Evolutionary conservation across 2,888 invertebrate species (phyloP).

Genomic region (Euspilapteryx auroguttella): DNA sequence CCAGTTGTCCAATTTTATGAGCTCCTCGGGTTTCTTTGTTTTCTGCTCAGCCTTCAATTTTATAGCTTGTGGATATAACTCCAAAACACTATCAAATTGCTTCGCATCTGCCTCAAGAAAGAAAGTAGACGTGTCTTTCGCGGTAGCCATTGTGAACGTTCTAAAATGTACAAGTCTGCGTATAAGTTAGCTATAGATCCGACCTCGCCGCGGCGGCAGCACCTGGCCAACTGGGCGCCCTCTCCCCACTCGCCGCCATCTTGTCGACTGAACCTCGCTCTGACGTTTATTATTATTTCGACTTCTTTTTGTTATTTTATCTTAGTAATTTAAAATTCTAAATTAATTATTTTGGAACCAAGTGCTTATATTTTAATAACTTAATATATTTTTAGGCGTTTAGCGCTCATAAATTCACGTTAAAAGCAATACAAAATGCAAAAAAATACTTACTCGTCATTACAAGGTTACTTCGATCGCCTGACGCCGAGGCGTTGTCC

Average conservation of each 20-base stretch:
- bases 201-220: conserved; percentile 64
- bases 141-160: conserved; percentile 78
- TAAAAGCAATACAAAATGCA: too few relatives aligned
- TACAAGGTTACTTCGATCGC: conserved; percentile 55
- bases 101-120: conserved; percentile 86
- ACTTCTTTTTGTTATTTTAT: conserved; percentile 22
- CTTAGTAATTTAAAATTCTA: conserved; percentile 13
- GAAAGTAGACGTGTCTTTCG: conserved; percentile 91
- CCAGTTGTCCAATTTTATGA: conserved; percentile 94
- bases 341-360: too few relatives aligned
- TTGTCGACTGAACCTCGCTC: conserved; percentile 45
- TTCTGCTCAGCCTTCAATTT: conserved; percentile 88
- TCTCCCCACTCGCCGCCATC: conserved; percentile 60
- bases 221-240: conserved; percentile 61
- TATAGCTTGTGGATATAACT: conserved; percentile 89
- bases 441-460: conserved; percentile 47
- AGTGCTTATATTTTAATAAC: too few relatives aligned
- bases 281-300: conserved; percentile 53
- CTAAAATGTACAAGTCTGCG: too few relatives aligned
- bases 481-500: conserved; percentile 42
- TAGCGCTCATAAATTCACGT: too few relatives aligned
- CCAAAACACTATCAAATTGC: conserved; percentile 86
- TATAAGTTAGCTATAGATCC: conserved; percentile 61
- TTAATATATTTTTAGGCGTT: too few relatives aligned
- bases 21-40: conserved; percentile 91